phyloP scores from a whole-genome alignment of 2,888 invertebrate species.

The Sinohyriopsis cumingii region DNA sequence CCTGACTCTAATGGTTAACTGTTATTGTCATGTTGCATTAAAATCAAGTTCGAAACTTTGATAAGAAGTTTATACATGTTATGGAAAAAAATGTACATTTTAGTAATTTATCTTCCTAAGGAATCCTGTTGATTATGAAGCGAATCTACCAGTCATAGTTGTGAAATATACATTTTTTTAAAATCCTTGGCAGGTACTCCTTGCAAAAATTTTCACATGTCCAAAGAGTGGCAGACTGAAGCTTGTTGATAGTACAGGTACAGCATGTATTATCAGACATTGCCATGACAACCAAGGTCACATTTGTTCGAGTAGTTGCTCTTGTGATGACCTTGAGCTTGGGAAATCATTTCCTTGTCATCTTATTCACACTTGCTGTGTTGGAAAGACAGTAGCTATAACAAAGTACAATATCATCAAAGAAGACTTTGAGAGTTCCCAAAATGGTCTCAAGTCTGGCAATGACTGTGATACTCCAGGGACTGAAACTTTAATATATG shows the following conservation, averaged over 20 bases:
- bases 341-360: constrained; percentile 28
- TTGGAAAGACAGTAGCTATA: constrained; percentile 31
- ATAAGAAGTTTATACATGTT: no score
- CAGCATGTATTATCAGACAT: constrained; percentile 13
- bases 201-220: constrained; percentile 26
- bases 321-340: constrained; percentile 11
- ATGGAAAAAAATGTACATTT: no score
- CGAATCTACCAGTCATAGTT: no score
- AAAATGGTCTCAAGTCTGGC: not conserved
- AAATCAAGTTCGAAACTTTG: no score
- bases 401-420: constrained; percentile 18
- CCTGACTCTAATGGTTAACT: no score
- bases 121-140: no score
- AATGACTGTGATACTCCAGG: not conserved
- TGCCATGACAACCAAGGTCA: constrained; percentile 1
- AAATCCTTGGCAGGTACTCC: constrained; percentile 23
- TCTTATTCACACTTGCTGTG: constrained; percentile 28
- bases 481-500: constrained; percentile 5
- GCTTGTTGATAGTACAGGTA: constrained; percentile 33
- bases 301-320: constrained; percentile 17
- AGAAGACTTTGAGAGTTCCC: constrained; percentile 21
- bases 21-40: no score
- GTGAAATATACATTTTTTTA: no score
- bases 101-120: no score
- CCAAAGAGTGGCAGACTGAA: constrained; percentile 24